Base-by-base conservation (phyloP, 2,113 vertebrate species). In the Phyllopteryx taeniolatus region DNA sequence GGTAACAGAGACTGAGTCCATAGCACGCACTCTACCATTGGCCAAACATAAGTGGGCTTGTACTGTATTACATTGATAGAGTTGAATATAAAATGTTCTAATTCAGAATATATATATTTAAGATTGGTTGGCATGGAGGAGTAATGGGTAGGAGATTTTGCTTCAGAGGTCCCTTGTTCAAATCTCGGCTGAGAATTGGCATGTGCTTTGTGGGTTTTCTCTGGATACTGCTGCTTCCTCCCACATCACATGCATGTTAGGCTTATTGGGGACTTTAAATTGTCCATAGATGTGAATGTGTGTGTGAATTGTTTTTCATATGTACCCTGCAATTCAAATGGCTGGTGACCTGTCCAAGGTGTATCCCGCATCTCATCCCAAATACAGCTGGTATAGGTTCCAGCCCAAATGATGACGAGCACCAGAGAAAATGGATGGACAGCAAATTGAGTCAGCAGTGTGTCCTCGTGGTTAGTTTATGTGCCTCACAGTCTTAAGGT, bases 1-100 rank as follows among this genome's bases (percentile, higher is more conserved):
- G 86, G 90, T 85, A 90, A 90, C 90, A 81, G 85, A 82, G 83
- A 85, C 83, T 85, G 59, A 43, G 82, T 83, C 78, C 75, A 75
- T 75, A 81, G 81, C 70, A 79, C 77, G 70, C 71, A 33, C 79
- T 80, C 44, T 72, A 43, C 80, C 78, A 84, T 74, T 85, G 87
- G 90, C 86, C 83, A 86, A 74, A 79, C 82, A 68, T 82, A 71
- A 61, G 15, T 61, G 31, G 14, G 1, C 54, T 13, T 54, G 42
- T 71, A 49, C 69, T 73, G 70, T 42, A 12, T 13, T 51, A 42
- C 3, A 19, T 33, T 8, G 8, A 57, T 54, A 27, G 66, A 56
- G 59, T 63, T 73, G 47, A 61, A 76, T 72, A 75, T 44, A 12
- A n/a, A 10, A 51, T 17, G 15, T 51, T 17, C 15, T 20, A 7